Evolutionary conservation across 1,140 invertebrate species (phyloP), one percentile per base, ranked within the genome.

Genomic region (Batillaria attramentaria): DNA sequence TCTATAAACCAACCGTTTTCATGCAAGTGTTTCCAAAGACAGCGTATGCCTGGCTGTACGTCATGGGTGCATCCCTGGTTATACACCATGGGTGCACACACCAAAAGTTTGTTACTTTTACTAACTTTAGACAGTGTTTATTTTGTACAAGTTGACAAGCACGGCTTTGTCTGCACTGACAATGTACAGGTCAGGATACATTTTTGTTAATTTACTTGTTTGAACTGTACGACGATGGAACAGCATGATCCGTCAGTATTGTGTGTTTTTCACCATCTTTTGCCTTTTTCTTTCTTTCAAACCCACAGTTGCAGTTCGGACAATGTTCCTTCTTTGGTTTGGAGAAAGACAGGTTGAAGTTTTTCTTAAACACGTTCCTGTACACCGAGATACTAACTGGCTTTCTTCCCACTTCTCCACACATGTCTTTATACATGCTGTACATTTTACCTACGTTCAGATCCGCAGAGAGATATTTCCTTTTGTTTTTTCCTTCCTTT

Each of bases 361-460:
- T 28, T 42, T n/a, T 33, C 2, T 70, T 70, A 42, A 70, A 70
- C 20, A 42, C 31, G 24, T 70, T 70, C 31, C 68, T 39, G 41
- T 70, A 70, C 37, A 70, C 68, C 39, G 68, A 70, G 13, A 42
- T 42, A 42, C 68, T 39, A 35, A 70, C 39, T 37, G 68, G 35
- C 20, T 70, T 70, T 41, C 24, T 70, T 42, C 68, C 39, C 20
- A 20, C n/a, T 24, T 70, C 31, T 41, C 42, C 68, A 70, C 68
- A 70, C 3, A 24, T 39, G 4, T 41, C 68, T 24, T 70, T 39
- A 42, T 70, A 70, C 68, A 70, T 70, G 18, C 24, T n/a, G 20
- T 70, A 70, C 68, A 70, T 70, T 39, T 70, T 70, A 0, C 68
- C 68, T 18, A 70, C 68, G 42, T 70, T 70, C 18, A 70, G 39